Percentiles rank a stretch among this genome's conserved stretches.
Conservation (phyloP, 2,797 vertebrate genomes). For the Anolis apletophallus region DNA sequence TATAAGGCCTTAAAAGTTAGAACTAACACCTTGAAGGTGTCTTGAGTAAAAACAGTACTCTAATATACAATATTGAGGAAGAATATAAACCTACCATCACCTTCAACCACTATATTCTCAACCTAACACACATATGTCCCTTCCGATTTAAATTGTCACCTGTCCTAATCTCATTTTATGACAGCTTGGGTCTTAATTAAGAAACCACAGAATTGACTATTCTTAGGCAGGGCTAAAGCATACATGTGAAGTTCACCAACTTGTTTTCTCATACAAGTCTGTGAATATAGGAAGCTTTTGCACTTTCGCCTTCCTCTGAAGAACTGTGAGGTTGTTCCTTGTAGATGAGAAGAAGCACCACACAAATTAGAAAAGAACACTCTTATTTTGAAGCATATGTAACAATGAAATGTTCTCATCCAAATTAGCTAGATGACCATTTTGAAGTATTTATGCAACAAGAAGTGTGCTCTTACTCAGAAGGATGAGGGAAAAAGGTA, state of each 20-base stretch:
- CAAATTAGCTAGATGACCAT: conserved; percentile 21
- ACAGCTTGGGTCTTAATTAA: neutral
- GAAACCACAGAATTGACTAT: neutral
- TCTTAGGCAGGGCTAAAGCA: neutral
- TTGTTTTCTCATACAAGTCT: conserved; percentile 7
- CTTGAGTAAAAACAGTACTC: too few species aligned
- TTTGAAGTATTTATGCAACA: neutral
- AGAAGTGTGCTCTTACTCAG: neutral
- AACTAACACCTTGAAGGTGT: too few species aligned
- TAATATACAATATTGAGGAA: too few species aligned
- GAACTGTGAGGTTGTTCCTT: conserved; percentile 8
- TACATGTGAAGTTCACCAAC: neutral
- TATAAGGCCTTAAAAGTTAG: too few species aligned
- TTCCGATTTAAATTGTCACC: too few species aligned
- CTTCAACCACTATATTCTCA: too few species aligned
- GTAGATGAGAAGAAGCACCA: neutral
- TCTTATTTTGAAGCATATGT: conserved; percentile 25
- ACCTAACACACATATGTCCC: too few species aligned
- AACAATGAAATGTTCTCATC: conserved; percentile 26
- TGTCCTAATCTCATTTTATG: neutral
- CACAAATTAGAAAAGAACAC: neutral
- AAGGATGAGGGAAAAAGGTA: neutral
- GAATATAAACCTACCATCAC: too few species aligned
- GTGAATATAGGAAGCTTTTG: neutral
- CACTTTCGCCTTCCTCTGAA: conserved; percentile 26